Conservation (phyloP, 2,888 invertebrate genomes). For the Perithous albicinctus region DNA sequence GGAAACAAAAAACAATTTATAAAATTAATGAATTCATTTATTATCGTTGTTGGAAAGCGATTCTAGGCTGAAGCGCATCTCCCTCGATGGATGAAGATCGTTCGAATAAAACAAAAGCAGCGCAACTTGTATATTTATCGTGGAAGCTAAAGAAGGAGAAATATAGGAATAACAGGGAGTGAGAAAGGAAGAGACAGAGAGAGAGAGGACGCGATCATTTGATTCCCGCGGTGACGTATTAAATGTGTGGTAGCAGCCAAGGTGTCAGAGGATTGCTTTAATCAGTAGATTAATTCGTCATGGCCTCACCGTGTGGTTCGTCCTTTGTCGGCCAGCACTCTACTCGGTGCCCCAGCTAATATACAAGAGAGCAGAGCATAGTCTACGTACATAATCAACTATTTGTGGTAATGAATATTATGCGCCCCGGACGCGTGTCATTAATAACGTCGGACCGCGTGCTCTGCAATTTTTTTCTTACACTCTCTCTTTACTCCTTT, state of each 20-base stretch:
- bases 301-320: constrained; percentile 81
- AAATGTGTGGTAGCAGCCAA: constrained; percentile 82
- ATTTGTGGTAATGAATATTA: constrained; percentile 84
- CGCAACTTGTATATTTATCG: constrained; percentile 38
- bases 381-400: constrained; percentile 83
- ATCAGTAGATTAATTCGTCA: constrained; percentile 85
- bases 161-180: background rate
- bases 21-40: constrained; percentile 56
- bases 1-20: constrained; percentile 26
- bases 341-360: constrained; percentile 72
- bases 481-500: constrained; percentile 32
- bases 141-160: background rate
- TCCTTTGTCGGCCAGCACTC: constrained; percentile 81
- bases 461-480: constrained; percentile 62
- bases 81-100: constrained; percentile 59
- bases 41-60: background rate
- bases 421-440: constrained; percentile 81
- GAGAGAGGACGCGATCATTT: constrained; percentile 73
- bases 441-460: constrained; percentile 79
- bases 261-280: constrained; percentile 83
- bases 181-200: background rate
- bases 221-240: constrained; percentile 82
- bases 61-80: constrained; percentile 11
- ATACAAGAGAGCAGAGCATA: constrained; percentile 73
- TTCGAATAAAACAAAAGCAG: constrained; percentile 57